Percentiles rank a stretch among this genome's conserved stretches.
Evolutionary conservation across 2,113 vertebrate species (phyloP).

Genomic region (Poecilia latipinna): DNA sequence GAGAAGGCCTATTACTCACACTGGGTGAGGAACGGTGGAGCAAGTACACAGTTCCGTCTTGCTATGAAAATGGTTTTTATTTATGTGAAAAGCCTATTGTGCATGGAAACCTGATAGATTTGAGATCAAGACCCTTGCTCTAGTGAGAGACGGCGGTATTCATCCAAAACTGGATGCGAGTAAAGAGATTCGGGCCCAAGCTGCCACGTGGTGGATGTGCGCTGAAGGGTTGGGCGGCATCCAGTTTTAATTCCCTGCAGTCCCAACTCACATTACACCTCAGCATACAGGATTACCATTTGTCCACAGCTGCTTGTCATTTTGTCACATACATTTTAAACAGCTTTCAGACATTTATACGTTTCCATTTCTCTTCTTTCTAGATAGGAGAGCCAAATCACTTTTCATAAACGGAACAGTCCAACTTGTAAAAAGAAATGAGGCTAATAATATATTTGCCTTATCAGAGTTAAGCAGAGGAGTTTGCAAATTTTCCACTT

Average conservation of each 20-base stretch:
- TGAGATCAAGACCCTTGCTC: background rate
- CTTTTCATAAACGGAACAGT: too few relatives aligned
- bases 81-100: background rate
- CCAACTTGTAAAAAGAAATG: too few relatives aligned
- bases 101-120: background rate
- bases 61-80: background rate
- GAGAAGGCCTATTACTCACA: slow-evolving; percentile 60
- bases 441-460: too few relatives aligned
- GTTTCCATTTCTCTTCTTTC: background rate
- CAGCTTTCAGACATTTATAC: background rate
- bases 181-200: background rate
- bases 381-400: background rate
- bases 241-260: background rate
- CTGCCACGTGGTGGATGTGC: background rate
- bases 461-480: too few relatives aligned
- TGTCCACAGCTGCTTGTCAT: background rate
- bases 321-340: background rate
- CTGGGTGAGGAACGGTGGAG: slow-evolving; percentile 33
- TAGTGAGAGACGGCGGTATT: background rate
- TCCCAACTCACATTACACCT: background rate
- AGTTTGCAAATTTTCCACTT: too few relatives aligned
- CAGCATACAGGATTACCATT: background rate
- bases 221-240: background rate
- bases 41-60: slow-evolving; percentile 27
- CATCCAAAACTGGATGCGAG: background rate